Base-by-base conservation (phyloP, 2,888 invertebrate genomes). In the Megaustenia siamemsis region DNA sequence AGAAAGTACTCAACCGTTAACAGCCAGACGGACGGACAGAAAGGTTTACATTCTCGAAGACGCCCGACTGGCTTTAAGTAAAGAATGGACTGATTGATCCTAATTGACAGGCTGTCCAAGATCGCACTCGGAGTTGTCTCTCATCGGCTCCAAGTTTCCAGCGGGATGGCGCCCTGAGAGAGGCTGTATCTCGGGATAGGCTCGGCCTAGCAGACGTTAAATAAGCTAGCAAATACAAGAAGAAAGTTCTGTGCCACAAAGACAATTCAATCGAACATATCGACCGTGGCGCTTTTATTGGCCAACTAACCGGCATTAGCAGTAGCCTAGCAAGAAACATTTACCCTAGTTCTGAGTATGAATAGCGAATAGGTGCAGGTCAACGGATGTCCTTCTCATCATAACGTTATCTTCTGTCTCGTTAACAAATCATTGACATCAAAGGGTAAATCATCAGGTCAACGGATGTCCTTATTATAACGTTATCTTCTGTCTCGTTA, bases 101-200 rank as follows among this genome's bases (percentile, higher is more conserved):
- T 77, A 77, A 77, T 77, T 56, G 77, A 77, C 77, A 60, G 38
- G 56, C 77, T 77, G 77, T 77, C 60, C 77, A 60, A 45, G 60
- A n/a, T 56, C 56, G 77, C 77, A 60, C 56, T 77, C 60, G 24
- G 40, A 60, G 77, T 60, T 56, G 77, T 77, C 60, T 77, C 60
- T 60, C 56, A n/a, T 60, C 60, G 38, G 56, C 60, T 60, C 40
- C 38, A 56, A 60, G 60, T 77, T 35, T 56, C 56, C 38, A 56
- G n/a, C 60, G 15, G 40, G 8, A 32, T 10, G 38, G 77, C 35
- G 38, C 38, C 35, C 56, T 40, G 77, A 60, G 56, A 56, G 28
- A n/a, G 56, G 40, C 77, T 77, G 38, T 60, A 60, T 40, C 56
- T n/a, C 40, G 24, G 45, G 24, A 38, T 60, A 77, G 56, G 60